Evolutionary conservation across 1,140 invertebrate species (phyloP), one percentile per base, ranked within the genome.

Genomic region (Drosophila insularis): DNA sequence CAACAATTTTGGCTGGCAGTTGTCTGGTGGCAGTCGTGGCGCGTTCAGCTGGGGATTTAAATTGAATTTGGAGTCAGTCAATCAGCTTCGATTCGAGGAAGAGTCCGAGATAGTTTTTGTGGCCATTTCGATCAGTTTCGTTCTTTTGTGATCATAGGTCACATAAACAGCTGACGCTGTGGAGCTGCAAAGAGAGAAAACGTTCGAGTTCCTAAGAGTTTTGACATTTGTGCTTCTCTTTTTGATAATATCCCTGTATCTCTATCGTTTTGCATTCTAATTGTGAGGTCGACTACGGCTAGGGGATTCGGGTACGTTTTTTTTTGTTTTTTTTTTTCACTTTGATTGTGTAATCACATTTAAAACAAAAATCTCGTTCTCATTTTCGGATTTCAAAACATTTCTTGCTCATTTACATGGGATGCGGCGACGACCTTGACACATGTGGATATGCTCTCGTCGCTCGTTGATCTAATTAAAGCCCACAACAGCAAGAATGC

Each of bases 121-220:
- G 43, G 19, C 27, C 4, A 27, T 27, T 27, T 21, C 19, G 17
- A 11, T 50, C 63, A 61, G 73, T 73, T 78, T 87, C 58, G 65
- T 82, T 71, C 58, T 73, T 27, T 27, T 1, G 27, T 66, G 62
- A 58, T 70, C 71, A 80, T 56, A 63, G 80, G 64, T 64, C 17
- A 65, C 58, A 78, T 71, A 71, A 78, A 90, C 54, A 71, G 71
- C 63, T 73, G 79, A 71, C 89, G 90, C 86, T 87, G 90, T 91
- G 90, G 90, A 91, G 90, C 90, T 91, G 82, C 90, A 91, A 91
- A 91, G 74, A 82, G 90, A 91, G 50, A 91, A 91, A 90, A 78
- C 84, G 50, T 80, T 91, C 62, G 90, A 91, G 82, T 91, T 91
- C 75, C 74, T 91, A 56, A 86, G 90, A 89, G 81, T 91, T 71